A percentile compares a stretch with the other conserved stretches of the same genome.
Conservation (phyloP, 2,113 vertebrate genomes). For the Chloropsis hardwickii region DNA sequence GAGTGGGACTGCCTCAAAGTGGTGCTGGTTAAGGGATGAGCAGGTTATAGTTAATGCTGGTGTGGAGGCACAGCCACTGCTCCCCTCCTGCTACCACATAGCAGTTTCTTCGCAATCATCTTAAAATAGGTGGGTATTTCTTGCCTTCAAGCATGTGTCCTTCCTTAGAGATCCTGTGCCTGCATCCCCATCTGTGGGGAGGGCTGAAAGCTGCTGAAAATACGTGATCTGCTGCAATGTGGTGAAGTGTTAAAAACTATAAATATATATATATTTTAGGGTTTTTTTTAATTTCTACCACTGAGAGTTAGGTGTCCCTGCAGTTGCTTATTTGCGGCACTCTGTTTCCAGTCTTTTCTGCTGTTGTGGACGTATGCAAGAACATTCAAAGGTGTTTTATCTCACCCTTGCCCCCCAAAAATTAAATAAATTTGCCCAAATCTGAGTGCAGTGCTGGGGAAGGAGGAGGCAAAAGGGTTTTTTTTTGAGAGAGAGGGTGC, state of each 20-base stretch:
- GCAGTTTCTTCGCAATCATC: background rate
- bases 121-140: background rate
- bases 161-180: background rate
- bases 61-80: background rate
- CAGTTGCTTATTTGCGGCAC: background rate
- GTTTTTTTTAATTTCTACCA: rapidly evolving
- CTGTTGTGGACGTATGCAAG: background rate
- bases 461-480: background rate
- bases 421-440: background rate
- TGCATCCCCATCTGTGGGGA: background rate
- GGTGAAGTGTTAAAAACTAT: background rate
- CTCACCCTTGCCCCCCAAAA: rapidly evolving
- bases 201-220: background rate
- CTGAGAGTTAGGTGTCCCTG: background rate
- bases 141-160: background rate
- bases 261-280: background rate
- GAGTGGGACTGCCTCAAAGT: background rate
- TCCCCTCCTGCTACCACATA: background rate
- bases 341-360: background rate
- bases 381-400: background rate
- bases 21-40: background rate
- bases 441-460: background rate
- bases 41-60: background rate
- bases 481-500: background rate
- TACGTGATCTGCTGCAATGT: background rate